Evolutionary conservation across 2,888 invertebrate species (phyloP).

Genomic region (Drosophila mimetica): DNA sequence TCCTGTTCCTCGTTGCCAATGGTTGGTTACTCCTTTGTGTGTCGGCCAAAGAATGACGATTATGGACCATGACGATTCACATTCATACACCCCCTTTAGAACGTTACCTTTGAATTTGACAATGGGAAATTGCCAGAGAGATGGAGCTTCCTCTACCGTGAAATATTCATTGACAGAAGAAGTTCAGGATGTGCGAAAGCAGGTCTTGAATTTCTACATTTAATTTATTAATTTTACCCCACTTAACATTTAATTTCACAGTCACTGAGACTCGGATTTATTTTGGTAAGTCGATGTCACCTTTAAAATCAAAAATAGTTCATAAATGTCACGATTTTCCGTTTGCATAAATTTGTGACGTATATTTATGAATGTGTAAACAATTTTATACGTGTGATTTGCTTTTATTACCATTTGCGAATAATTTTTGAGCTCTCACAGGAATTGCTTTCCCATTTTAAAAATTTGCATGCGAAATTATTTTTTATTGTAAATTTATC

Average conservation of each 20-base stretch:
- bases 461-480: conserved; percentile 9
- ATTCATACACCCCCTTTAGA: conserved; percentile 6
- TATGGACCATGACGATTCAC: conserved; percentile 9
- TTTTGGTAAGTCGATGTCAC: not conserved
- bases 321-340: not conserved
- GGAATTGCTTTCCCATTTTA: not conserved
- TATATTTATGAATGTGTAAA: not conserved
- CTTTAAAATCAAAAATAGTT: not conserved
- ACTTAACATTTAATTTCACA: not conserved
- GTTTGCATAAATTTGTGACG: not conserved
- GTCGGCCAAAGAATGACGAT: not conserved
- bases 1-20: conserved; percentile 1
- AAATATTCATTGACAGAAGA: conserved; percentile 16
- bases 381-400: not conserved
- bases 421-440: not conserved
- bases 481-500: not conserved
- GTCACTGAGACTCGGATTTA: not conserved
- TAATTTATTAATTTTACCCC: conserved; percentile 1
- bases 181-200: conserved; percentile 13
- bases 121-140: not conserved
- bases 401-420: not conserved
- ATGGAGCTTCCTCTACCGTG: conserved; percentile 1
- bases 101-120: not conserved
- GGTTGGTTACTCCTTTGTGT: conserved; percentile 4
- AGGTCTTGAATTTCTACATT: not conserved